These are phyloP conservation scores for Tapirus indicus DNA, from an alignment of 2,797 vertebrate genomes.

Conservation along the genomic window DNA sequence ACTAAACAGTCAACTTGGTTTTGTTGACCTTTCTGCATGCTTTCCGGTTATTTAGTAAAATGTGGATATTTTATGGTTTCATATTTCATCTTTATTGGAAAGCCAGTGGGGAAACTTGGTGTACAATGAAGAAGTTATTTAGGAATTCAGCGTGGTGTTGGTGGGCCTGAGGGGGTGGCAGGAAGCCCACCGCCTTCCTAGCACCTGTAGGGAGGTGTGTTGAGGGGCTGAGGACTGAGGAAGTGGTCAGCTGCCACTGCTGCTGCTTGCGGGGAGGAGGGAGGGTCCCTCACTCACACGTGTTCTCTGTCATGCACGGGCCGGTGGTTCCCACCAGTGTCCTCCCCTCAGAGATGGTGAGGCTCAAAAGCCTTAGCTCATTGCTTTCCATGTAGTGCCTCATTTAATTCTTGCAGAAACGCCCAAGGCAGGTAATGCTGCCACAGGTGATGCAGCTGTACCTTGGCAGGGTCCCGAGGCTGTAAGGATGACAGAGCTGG, in stretches of 20 bases:
- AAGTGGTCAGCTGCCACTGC: background rate
- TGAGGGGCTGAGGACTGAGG: background rate
- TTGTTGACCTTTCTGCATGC: background rate
- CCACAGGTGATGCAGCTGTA: background rate
- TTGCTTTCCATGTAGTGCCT: background rate
- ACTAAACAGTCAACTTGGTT: background rate
- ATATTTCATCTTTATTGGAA: background rate
- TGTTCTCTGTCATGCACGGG: background rate
- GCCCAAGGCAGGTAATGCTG: background rate
- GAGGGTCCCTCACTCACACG: accelerated
- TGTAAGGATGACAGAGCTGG: accelerated
- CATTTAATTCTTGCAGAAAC: background rate
- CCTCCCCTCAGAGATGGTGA: background rate
- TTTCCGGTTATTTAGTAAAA: background rate
- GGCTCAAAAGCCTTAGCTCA: background rate
- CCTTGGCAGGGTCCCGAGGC: background rate
- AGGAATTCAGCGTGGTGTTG: background rate
- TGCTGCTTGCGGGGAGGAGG: accelerated
- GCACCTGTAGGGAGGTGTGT: background rate
- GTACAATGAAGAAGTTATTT: background rate
- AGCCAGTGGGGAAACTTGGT: background rate
- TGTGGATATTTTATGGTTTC: background rate
- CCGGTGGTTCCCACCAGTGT: background rate
- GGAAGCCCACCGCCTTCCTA: background rate
- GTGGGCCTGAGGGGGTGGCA: background rate